Base-by-base conservation (phyloP, 1,140 invertebrate genomes). In the Saxidomus purpurata region DNA sequence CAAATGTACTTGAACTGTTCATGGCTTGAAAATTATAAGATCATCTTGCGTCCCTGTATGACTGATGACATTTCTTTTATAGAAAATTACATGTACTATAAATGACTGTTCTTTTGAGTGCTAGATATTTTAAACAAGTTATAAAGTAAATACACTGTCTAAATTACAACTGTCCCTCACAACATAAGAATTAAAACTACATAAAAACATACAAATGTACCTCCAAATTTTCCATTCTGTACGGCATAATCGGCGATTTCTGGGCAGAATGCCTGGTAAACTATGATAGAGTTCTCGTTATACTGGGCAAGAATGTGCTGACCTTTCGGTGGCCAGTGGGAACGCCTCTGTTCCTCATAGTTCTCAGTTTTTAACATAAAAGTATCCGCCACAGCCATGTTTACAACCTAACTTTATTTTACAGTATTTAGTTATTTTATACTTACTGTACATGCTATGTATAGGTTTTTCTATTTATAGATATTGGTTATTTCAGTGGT, bases 241-340 rank as follows among this genome's bases (percentile, higher is more conserved):
- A 87, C 79, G 0, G 88, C 92, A 82, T 89, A 90, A 3, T 87
- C 43, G 22, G 90, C 92, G 28, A 94, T 94, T 52, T 84, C 55
- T 1, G 49, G 6, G 28, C 91, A 91, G 71, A 92, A 94, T 0
- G 93, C 93, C 89, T 94, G 94, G 88, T 94, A 94, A 8, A 94
- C 90, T 61, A 93, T 87, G 3, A 94, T 90, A 25, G 38, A 88
- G 1, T 90, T 47, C 6, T 91, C 77, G 49, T 91, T 67, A 81
- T 69, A 91, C 19, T 87, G 74, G 1, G 92, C 92, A 11, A 93
- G 67, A 69, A 94, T 94, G 63, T 92, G 89, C 11, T 86, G 84
- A 9, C 93, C 92, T 0, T 15, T 77, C 36, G 61, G 22, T 22
- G 90, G 90, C 90, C 90, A 91, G 8, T 55, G 22, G 15, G 9